A percentile compares a stretch with the other conserved stretches of the same genome.
These are phyloP conservation scores for Cloeon dipterum DNA, from an alignment of 2,888 invertebrate genomes.

Conservation along the genomic window DNA sequence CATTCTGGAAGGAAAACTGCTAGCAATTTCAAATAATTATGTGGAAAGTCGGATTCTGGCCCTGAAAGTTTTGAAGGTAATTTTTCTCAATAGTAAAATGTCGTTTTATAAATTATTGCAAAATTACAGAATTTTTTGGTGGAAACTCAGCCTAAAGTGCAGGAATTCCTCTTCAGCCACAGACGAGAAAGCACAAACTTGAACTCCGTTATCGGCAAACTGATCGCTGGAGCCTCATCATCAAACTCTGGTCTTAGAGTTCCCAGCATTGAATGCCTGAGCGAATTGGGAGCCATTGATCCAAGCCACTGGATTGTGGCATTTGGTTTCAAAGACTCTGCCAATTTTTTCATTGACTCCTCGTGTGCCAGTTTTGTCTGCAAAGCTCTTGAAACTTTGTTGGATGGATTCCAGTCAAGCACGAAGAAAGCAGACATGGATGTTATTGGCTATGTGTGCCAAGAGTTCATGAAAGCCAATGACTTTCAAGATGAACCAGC, in stretches of 20 bases:
- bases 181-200: background rate
- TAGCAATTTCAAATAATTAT: too few relatives aligned
- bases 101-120: background rate
- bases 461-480: background rate
- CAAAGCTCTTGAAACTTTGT: background rate
- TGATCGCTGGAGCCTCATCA: background rate
- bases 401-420: background rate
- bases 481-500: constrained; percentile 1
- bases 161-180: background rate
- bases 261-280: background rate
- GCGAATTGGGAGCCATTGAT: background rate
- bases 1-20: too few relatives aligned
- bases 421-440: background rate
- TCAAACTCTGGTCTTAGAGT: background rate
- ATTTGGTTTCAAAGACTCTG: background rate
- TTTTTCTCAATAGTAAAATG: too few relatives aligned
- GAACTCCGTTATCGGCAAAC: background rate
- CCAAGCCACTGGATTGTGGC: background rate
- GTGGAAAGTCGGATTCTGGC: too few relatives aligned
- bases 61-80: too few relatives aligned
- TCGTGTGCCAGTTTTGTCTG: background rate
- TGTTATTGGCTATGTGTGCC: background rate
- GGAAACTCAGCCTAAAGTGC: background rate
- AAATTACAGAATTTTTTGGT: background rate
- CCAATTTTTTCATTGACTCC: background rate